Evolutionary conservation across 2,797 vertebrate genomes (phyloP).

Genomic region (Paguma larvata): DNA sequence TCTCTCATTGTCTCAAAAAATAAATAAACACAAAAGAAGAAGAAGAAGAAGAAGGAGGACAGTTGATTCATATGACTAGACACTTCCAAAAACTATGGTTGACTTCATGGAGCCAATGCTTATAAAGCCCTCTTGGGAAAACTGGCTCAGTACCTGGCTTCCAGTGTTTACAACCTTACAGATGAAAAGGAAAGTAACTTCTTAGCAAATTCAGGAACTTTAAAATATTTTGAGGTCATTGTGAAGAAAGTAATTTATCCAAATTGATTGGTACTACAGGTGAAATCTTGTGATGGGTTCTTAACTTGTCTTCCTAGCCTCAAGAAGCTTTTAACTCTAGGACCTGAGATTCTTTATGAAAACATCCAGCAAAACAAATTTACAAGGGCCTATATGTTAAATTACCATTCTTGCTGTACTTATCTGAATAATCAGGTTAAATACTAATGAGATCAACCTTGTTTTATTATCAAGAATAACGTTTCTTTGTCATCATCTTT

Average conservation of each 20-base stretch:
- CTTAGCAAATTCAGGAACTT: neutral
- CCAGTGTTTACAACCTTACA: neutral
- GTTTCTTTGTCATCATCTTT: neutral
- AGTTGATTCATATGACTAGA: neutral
- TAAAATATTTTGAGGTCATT: slow-evolving; percentile 3
- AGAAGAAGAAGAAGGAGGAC: too few species aligned
- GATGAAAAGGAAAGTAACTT: neutral
- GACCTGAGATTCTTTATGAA: neutral
- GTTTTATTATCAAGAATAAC: neutral
- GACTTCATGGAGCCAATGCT: neutral
- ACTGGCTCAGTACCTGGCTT: neutral
- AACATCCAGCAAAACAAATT: neutral
- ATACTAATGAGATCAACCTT: neutral
- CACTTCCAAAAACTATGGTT: neutral
- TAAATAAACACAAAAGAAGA: too few species aligned
- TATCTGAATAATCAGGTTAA: neutral
- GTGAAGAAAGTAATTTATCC: neutral
- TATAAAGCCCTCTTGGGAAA: neutral
- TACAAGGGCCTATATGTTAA: neutral
- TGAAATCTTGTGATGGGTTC: neutral
- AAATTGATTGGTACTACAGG: neutral
- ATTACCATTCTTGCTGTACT: neutral
- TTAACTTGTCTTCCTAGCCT: neutral
- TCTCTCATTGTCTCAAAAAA: too few species aligned
- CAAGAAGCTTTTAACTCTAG: neutral